Base-by-base conservation (phyloP, 2,888 invertebrate species). In the Taphrorychus bicolor region DNA sequence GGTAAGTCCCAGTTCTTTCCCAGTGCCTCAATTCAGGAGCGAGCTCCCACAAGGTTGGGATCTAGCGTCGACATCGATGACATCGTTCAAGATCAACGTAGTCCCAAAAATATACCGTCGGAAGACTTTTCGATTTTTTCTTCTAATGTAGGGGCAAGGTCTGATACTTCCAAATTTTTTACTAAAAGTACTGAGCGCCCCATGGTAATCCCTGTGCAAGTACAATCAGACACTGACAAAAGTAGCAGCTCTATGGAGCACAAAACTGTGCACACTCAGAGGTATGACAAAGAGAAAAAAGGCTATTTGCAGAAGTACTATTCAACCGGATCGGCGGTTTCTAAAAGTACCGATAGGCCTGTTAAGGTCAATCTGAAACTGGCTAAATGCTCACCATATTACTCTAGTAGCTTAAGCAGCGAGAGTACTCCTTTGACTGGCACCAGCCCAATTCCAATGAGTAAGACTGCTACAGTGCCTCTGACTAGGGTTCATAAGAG, bases 401-500 rank as follows among this genome's bases (percentile, higher is more conserved):
- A 91, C 79, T 91, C 91, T 22, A 91, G 90, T 76, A 91, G 91
- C 75, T 82, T 91, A 42, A 91, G 91, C 77, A 90, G 90, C 0
- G 91, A 91, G 74, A 90, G 90, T 21, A 90, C 90, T 1, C 90
- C 90, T 1, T 87, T 89, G 78, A 86, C 87, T 65, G 85, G 89
- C 24, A 75, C 80, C 21, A 79, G 77, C 65, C 84, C 87, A 53
- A 88, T 89, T 75, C 87, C 87, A 4, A 86, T 88, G 0, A 87
- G 87, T 16, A 91, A 89, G 79, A 87, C 87, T 58, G 81, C 81
- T 7, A 82, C 82, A 7, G 81, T 83, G 48, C 83, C 83, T 5
- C 73, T 82, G 54, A 82, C 81, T 3, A 70, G 83, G 58, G 76
- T 72, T 14, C 82, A 83, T 70, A 74, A 80, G 24, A 82, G 82